phyloP scores from a whole-genome alignment of 2,888 invertebrate genomes.

The Pteria penguin region DNA sequence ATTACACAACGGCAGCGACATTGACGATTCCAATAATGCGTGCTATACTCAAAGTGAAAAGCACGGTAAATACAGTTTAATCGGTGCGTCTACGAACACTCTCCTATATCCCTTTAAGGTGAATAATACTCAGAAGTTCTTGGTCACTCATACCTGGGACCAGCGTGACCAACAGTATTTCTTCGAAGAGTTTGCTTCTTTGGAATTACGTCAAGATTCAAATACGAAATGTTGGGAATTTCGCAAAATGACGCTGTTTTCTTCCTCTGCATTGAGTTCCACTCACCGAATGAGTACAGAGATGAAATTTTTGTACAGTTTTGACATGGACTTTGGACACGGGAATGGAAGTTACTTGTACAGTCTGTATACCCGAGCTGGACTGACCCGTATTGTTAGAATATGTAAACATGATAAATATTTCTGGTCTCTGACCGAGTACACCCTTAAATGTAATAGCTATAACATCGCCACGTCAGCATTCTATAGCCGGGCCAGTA shows the following conservation, averaged over 20 bases:
- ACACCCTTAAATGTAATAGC: not conserved
- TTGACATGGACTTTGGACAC: too few species aligned
- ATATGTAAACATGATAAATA: constrained; percentile 5
- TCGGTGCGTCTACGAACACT: not conserved
- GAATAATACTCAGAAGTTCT: too few species aligned
- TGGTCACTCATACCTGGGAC: too few species aligned
- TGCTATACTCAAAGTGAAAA: not conserved
- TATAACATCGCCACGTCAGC: constrained; percentile 9
- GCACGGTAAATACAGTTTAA: not conserved
- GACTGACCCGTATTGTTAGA: constrained; percentile 1
- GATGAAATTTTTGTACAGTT: constrained; percentile 12
- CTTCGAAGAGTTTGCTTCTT: not conserved
- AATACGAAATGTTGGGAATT: too few species aligned
- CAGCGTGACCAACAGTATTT: too few species aligned
- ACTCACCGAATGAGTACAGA: not conserved
- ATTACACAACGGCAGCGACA: not conserved
- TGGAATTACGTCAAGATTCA: not conserved
- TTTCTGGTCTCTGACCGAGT: constrained; percentile 4
- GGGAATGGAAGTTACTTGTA: too few species aligned
- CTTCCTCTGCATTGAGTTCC: not conserved
- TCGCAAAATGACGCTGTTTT: not conserved
- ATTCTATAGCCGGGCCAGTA: not conserved
- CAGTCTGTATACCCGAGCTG: too few species aligned
- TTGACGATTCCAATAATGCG: too few species aligned
- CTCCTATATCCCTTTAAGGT: not conserved